Percentiles rank a stretch among this genome's conserved stretches.
Conservation (phyloP, 2,797 vertebrate genomes). For the Rhincodon typus region DNA sequence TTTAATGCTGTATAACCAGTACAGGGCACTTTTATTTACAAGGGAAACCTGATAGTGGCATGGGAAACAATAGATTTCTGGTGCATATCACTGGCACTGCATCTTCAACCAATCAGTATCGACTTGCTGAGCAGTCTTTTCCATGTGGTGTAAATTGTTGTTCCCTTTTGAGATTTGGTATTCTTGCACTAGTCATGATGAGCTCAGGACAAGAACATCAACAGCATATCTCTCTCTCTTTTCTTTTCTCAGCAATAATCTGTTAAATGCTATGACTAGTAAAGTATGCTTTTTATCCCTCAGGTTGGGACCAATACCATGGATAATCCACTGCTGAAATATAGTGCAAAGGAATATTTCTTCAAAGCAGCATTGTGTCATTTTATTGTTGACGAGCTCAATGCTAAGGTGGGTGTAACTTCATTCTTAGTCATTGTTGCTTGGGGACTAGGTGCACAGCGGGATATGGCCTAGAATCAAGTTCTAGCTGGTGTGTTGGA, state of each 20-base stretch:
- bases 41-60: too few species aligned
- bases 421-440: neutral
- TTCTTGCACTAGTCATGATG: too few species aligned
- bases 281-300: neutral
- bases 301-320: slow-evolving; percentile 91
- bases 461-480: neutral
- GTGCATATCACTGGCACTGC: too few species aligned
- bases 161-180: too few species aligned
- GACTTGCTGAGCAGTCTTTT: too few species aligned
- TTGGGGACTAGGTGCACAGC: neutral
- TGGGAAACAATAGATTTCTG: too few species aligned
- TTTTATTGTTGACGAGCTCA: slow-evolving; percentile 94
- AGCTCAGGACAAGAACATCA: too few species aligned
- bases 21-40: neutral
- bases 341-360: slow-evolving; percentile 98
- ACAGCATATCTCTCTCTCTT: too few species aligned
- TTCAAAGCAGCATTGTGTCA: slow-evolving; percentile 97
- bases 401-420: slow-evolving; percentile 71
- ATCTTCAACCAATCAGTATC: too few species aligned
- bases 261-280: slow-evolving; percentile 7
- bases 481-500: neutral
- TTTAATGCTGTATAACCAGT: neutral
- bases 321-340: slow-evolving; percentile 95
- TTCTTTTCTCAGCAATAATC: neutral
- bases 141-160: too few species aligned